phyloP scores from a whole-genome alignment of 1,140 invertebrate genomes.

The Drosophila leontia region DNA sequence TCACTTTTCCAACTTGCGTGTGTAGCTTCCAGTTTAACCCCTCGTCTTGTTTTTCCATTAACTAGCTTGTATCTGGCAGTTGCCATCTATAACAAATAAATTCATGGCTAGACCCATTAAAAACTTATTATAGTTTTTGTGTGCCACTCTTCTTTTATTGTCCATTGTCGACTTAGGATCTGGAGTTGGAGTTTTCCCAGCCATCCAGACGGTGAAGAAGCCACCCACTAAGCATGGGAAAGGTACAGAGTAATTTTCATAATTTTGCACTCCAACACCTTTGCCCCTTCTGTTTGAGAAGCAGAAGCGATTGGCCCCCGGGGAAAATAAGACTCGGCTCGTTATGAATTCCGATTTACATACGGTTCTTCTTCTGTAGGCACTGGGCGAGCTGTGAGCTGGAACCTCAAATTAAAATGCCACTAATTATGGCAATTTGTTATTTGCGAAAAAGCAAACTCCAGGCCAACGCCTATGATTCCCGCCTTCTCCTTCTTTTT shows the following conservation, averaged over 20 bases:
- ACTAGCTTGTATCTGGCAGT: slow-evolving; percentile 41
- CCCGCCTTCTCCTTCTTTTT: slow-evolving; percentile 6
- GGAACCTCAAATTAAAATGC: slow-evolving; percentile 52
- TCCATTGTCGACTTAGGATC: slow-evolving; percentile 56
- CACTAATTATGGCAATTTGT: slow-evolving; percentile 76
- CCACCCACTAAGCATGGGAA: slow-evolving; percentile 76
- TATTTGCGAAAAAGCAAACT: slow-evolving; percentile 58
- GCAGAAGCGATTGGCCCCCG: slow-evolving; percentile 19
- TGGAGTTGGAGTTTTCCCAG: slow-evolving; percentile 48
- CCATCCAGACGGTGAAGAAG: slow-evolving; percentile 18
- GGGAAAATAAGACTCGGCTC: slow-evolving; percentile 22
- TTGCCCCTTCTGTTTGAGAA: slow-evolving; percentile 13
- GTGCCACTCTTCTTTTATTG: slow-evolving; percentile 65
- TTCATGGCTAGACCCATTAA: slow-evolving; percentile 61
- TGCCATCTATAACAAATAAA: slow-evolving; percentile 66
- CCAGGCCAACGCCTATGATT: slow-evolving; percentile 48
- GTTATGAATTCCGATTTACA: slow-evolving; percentile 50
- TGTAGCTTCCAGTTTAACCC: slow-evolving; percentile 22
- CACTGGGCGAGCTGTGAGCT: slow-evolving; percentile 10
- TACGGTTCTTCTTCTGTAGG: slow-evolving; percentile 6
- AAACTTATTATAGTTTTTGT: slow-evolving; percentile 57
- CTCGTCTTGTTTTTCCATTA: slow-evolving; percentile 22
- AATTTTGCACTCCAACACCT: slow-evolving; percentile 75
- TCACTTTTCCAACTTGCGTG: slow-evolving; percentile 13
- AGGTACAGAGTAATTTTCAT: slow-evolving; percentile 34